A percentile compares a stretch with the other conserved stretches of the same genome.
These are phyloP conservation scores for Chelonia mydas DNA, from an alignment of 2,797 vertebrate species.

Conservation along the genomic window DNA sequence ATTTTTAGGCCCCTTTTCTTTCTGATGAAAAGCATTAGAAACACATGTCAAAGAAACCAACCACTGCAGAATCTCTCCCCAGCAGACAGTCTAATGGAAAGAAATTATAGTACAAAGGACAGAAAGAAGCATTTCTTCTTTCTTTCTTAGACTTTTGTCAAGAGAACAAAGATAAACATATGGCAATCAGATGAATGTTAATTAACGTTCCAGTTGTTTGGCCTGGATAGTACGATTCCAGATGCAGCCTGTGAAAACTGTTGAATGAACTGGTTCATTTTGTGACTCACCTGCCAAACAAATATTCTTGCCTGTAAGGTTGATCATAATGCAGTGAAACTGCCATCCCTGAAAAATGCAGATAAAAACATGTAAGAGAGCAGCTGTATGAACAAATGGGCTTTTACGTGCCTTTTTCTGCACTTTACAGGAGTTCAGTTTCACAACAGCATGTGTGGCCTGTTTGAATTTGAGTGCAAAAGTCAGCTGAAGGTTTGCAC, in stretches of 20 bases:
- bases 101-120: slow-evolving; percentile 58
- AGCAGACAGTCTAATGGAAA: slow-evolving; percentile 56
- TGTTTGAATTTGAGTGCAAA: neutral
- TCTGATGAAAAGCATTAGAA: slow-evolving; percentile 73
- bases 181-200: slow-evolving; percentile 61
- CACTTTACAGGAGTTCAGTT: neutral
- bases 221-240: neutral
- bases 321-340: neutral
- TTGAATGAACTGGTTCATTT: neutral
- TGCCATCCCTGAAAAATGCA: neutral
- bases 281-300: neutral
- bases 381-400: rapidly evolving
- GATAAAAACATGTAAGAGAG: neutral
- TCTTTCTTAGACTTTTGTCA: slow-evolving; percentile 46
- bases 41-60: slow-evolving; percentile 67
- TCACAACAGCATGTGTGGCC: rapidly evolving
- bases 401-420: neutral
- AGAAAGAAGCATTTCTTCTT: slow-evolving; percentile 16
- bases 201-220: slow-evolving; percentile 60
- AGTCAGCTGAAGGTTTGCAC: neutral
- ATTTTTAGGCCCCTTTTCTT: slow-evolving; percentile 74
- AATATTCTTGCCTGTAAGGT: neutral
- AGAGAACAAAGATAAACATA: slow-evolving; percentile 67
- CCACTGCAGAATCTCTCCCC: slow-evolving; percentile 60
- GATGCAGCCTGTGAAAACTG: neutral